Evolutionary conservation across 1,140 invertebrate species (phyloP), one percentile per base, ranked within the genome.

Genomic region (Stegodyphus mimosarum): DNA sequence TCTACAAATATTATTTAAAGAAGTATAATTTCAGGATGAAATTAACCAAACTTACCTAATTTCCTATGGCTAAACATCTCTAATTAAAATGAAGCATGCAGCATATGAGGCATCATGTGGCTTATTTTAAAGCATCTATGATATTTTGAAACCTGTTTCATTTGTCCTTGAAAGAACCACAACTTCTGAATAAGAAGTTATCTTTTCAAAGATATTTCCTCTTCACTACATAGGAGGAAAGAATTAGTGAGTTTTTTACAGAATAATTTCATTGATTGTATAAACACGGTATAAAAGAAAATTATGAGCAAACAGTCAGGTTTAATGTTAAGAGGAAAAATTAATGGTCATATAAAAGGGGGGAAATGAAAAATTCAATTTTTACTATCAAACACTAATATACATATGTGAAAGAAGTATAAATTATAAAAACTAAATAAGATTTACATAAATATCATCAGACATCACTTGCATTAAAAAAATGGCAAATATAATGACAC

Each of bases 21-120:
- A 60, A 10, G 55, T 10, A 15, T 60, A 60, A 10, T 10, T 10
- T 10, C 5, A 10, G 15, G 0, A 60, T 60, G 55, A 15, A 60
- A 60, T 10, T 60, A 60, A 60, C 55, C 9, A 15, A 60, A 49
- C 81, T 84, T 69, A 84, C 81, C 52, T 18, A 15, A 11, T 76
- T 84, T 84, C 63, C 49, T 67, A 70, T 76, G 72, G 69, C 53
- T 84, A 69, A 84, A 84, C 81, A 84, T 84, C 50, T 84, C 73
- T 75, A 60, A 6, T 64, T 84, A 84, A 13, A n/a, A 17, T n/a
- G 60, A 72, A 18, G 18, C 71, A 75, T 6, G 76, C 51, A 75
- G 48, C n/a, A 84, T 17, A 70, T 49, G 50, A 70, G 69, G 33
- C 81, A 84, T 75, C 15, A 53, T 55, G 7, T 74, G 63, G 55